A percentile compares a stretch with the other conserved stretches of the same genome.
phyloP scores from a whole-genome alignment of 1,140 invertebrate species.

The Mizuhopecten yessoensis region DNA sequence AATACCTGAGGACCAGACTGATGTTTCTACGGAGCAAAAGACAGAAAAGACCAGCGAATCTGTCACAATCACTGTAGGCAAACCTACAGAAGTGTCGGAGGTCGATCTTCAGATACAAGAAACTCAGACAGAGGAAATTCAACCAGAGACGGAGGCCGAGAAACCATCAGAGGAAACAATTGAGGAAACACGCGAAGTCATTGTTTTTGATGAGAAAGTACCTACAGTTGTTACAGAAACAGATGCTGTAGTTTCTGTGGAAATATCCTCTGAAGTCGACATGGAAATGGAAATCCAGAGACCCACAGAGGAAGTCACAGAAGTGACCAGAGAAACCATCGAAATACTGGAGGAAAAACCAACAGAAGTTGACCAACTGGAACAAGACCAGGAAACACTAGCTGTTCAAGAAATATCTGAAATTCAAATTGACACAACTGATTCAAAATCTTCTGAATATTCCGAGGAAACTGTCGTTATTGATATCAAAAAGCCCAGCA shows the following conservation, averaged over 20 bases:
- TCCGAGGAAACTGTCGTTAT: conserved; percentile 37
- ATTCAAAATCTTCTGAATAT: conserved; percentile 13
- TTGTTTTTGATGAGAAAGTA: conserved; percentile 84
- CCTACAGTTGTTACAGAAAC: conserved; percentile 47
- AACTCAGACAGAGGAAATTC: conserved; percentile 57
- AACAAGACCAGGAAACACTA: conserved; percentile 52
- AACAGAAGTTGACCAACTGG: conserved; percentile 51
- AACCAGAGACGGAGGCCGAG: conserved; percentile 83
- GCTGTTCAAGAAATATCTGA: conserved; percentile 48
- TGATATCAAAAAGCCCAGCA: neutral
- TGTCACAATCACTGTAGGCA: neutral
- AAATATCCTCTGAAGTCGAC: conserved; percentile 37
- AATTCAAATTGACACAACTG: conserved; percentile 44
- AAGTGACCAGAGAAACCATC: neutral
- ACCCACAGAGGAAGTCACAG: conserved; percentile 48
- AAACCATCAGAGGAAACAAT: conserved; percentile 92
- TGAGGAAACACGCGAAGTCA: conserved; percentile 28
- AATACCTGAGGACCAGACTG: neutral
- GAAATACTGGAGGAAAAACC: conserved; percentile 40
- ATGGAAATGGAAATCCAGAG: conserved; percentile 49
- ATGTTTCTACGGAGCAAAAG: neutral
- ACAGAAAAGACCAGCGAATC: neutral
- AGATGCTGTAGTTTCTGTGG: conserved; percentile 45
- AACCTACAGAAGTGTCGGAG: neutral
- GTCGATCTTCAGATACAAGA: conserved; percentile 27